Conservation (phyloP, 2,888 invertebrate genomes). For the Lepidochitona cinerea region DNA sequence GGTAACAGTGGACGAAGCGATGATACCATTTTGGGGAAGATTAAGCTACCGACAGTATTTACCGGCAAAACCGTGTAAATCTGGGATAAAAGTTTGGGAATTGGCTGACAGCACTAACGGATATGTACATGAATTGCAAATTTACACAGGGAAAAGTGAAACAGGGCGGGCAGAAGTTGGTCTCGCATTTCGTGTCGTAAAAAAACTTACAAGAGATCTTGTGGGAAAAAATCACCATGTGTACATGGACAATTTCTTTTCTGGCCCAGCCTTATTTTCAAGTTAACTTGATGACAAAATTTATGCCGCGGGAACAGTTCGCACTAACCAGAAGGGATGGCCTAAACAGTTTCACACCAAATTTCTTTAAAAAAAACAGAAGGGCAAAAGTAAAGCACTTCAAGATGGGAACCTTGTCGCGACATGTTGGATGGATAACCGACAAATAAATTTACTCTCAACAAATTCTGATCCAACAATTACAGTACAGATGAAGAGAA, state of each 20-base stretch:
- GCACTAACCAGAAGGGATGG: background rate
- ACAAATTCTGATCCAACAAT: conserved; percentile 1
- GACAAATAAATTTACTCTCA: background rate
- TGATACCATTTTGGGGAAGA: background rate
- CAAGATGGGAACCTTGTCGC: background rate
- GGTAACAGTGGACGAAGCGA: background rate
- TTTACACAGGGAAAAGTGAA: conserved; percentile 7
- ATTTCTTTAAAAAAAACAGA: background rate
- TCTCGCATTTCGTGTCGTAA: background rate
- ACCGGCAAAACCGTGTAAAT: conserved; percentile 4
- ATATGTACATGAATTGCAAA: conserved; percentile 6
- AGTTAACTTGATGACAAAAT: background rate
- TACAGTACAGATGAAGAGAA: background rate
- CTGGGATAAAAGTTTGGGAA: conserved; percentile 4
- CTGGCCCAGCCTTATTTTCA: background rate
- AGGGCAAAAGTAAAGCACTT: background rate
- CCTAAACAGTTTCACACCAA: background rate
- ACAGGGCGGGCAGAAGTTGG: background rate
- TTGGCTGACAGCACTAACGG: background rate
- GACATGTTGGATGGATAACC: background rate
- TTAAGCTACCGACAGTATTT: background rate
- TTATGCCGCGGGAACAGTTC: background rate
- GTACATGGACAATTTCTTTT: conserved; percentile 11
- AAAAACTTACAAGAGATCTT: background rate
- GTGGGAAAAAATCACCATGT: background rate